Conservation (phyloP, 2,888 invertebrate genomes). For the Eilema sororculum region DNA sequence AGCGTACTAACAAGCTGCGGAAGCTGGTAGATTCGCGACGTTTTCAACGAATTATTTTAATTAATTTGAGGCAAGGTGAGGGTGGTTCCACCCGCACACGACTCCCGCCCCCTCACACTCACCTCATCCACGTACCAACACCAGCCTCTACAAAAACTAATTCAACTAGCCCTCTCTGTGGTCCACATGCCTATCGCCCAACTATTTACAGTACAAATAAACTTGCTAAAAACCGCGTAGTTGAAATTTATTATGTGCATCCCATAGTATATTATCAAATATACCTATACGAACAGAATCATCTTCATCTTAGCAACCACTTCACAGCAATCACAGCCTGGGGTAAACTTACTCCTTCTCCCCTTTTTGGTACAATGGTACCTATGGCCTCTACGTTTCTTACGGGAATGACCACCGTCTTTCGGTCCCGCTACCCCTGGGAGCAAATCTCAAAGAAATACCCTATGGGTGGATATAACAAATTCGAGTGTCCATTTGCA, state of each 20-base stretch:
- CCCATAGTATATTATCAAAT: too few species aligned
- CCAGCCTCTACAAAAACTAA: conserved; percentile 54
- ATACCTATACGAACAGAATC: background rate
- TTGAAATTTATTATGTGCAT: background rate
- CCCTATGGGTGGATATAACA: too few species aligned
- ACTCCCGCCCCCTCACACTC: conserved; percentile 37
- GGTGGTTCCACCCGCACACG: conserved; percentile 41
- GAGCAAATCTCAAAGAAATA: too few species aligned
- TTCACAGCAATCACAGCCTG: too few species aligned
- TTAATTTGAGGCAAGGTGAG: conserved; percentile 63
- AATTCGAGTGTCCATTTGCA: too few species aligned
- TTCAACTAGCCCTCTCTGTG: conserved; percentile 55
- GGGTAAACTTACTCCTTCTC: too few species aligned
- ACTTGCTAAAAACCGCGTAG: background rate
- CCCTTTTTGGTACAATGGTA: too few species aligned
- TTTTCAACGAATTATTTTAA: conserved; percentile 69
- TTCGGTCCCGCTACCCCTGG: too few species aligned
- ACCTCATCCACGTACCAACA: conserved; percentile 28
- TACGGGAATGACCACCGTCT: too few species aligned
- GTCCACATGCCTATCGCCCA: conserved; percentile 47
- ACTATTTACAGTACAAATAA: conserved; percentile 27
- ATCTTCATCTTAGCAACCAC: too few species aligned
- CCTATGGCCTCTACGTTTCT: too few species aligned
- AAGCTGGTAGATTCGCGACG: conserved; percentile 62
- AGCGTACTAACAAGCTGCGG: conserved; percentile 63